Conservation (phyloP, 2,797 vertebrate genomes). For the Sternotherus odoratus region DNA sequence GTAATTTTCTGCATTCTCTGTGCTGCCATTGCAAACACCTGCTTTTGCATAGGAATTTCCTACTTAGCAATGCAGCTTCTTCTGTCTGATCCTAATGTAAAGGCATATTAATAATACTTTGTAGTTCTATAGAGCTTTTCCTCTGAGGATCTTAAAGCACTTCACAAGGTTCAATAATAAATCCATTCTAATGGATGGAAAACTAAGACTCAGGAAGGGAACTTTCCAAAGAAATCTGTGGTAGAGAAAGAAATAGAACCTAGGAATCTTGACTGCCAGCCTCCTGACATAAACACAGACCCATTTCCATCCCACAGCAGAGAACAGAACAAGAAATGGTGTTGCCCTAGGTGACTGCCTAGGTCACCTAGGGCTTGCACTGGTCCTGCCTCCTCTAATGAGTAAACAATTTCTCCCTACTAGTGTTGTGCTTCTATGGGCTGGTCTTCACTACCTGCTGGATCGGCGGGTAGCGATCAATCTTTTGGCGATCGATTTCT, state of each 20-base stretch:
- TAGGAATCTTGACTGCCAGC: neutral
- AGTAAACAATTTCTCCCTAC: constrained; percentile 10
- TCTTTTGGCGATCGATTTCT: no score
- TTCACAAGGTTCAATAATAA: constrained; percentile 67
- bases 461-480: no score
- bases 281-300: constrained; percentile 34
- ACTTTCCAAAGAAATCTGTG: constrained; percentile 63
- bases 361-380: no score
- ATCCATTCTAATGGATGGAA: constrained; percentile 59
- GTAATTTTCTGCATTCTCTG: neutral
- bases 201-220: constrained; percentile 43
- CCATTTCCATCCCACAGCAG: constrained; percentile 23
- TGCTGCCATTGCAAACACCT: neutral
- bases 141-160: constrained; percentile 59
- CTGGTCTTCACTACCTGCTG: no score
- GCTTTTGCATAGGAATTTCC: neutral
- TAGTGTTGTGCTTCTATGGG: neutral
- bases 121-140: constrained; percentile 42
- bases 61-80: neutral
- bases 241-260: constrained; percentile 41
- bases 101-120: constrained; percentile 60
- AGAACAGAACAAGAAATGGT: no score
- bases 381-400: neutral
- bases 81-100: neutral
- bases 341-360: no score